Conservation (phyloP, 2,888 invertebrate genomes). For the Cacoxenus indagator region DNA sequence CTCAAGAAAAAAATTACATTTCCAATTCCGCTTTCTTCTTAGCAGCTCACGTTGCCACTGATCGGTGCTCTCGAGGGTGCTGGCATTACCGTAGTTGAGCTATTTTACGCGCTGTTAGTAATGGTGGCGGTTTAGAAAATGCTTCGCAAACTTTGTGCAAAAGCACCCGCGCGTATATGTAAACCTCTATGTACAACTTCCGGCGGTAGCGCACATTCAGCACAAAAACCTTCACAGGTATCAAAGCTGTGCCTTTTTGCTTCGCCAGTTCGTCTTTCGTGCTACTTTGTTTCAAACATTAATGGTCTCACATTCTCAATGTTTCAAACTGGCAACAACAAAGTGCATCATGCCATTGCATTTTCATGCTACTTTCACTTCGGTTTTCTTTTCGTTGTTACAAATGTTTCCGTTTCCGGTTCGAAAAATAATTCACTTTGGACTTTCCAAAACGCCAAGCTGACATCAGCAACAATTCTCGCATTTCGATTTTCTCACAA, state of each 20-base stretch:
- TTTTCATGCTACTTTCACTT: neutral
- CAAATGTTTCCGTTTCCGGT: conserved; percentile 52
- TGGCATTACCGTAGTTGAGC: neutral
- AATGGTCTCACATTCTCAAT: neutral
- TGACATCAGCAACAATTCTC: conserved; percentile 18
- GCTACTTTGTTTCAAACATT: neutral
- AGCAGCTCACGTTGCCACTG: neutral
- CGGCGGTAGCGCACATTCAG: conserved; percentile 51
- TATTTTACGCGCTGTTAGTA: conserved; percentile 12
- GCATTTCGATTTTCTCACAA: too few species aligned
- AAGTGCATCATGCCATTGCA: neutral
- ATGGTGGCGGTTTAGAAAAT: neutral
- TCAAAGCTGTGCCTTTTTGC: conserved; percentile 48
- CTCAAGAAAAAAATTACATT: conserved; percentile 50
- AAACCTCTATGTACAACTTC: conserved; percentile 45
- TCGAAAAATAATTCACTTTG: conserved; percentile 15
- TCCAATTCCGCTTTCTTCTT: conserved; percentile 43
- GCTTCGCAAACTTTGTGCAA: neutral
- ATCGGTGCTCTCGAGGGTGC: neutral
- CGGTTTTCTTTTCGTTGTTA: conserved; percentile 6
- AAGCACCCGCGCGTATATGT: neutral
- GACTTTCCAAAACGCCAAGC: neutral
- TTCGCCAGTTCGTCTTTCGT: conserved; percentile 9
- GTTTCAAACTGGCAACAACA: neutral
- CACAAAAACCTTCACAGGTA: conserved; percentile 50